Percentiles rank a stretch among this genome's conserved stretches.
phyloP scores from a whole-genome alignment of 92 coral and sea anemone genomes.

The Paragorgia papillata region DNA sequence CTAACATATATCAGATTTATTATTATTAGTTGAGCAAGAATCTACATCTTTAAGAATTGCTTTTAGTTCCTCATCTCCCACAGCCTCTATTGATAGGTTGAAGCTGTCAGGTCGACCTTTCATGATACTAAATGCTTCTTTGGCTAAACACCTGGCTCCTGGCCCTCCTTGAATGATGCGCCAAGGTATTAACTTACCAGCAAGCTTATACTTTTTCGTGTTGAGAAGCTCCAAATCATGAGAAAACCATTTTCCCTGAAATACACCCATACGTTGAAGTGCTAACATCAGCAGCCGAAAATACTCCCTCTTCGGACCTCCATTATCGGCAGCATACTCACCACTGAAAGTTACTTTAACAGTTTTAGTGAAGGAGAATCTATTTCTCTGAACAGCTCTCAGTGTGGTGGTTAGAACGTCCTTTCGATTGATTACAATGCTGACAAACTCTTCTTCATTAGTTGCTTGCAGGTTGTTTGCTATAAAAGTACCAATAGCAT shows the following conservation, averaged over 20 bases:
- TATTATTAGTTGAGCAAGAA: constrained; percentile 14
- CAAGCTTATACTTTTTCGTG: not conserved
- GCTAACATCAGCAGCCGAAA: constrained; percentile 61
- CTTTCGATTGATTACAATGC: constrained; percentile 35
- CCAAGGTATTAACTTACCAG: not conserved
- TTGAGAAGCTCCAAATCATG: constrained; percentile 45
- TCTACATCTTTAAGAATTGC: constrained; percentile 25
- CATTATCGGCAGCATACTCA: constrained; percentile 62
- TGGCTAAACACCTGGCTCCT: not conserved
- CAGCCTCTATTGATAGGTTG: constrained; percentile 19
- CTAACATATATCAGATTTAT: constrained; percentile 51
- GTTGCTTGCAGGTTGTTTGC: no score
- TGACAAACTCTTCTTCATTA: not conserved
- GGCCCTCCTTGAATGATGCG: not conserved
- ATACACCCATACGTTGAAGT: constrained; percentile 21
- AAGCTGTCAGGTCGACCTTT: constrained; percentile 7
- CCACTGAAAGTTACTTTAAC: constrained; percentile 54
- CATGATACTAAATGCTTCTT: not conserved
- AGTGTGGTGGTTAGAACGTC: constrained; percentile 35
- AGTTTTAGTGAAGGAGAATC: constrained; percentile 47
- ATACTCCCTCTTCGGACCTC: constrained; percentile 65
- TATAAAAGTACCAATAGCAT: no score
- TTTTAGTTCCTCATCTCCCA: constrained; percentile 15
- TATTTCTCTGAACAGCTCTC: constrained; percentile 58
- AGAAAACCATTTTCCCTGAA: constrained; percentile 53